Conservation (phyloP, 1,140 invertebrate species). For the Trachelipus rathkii region DNA sequence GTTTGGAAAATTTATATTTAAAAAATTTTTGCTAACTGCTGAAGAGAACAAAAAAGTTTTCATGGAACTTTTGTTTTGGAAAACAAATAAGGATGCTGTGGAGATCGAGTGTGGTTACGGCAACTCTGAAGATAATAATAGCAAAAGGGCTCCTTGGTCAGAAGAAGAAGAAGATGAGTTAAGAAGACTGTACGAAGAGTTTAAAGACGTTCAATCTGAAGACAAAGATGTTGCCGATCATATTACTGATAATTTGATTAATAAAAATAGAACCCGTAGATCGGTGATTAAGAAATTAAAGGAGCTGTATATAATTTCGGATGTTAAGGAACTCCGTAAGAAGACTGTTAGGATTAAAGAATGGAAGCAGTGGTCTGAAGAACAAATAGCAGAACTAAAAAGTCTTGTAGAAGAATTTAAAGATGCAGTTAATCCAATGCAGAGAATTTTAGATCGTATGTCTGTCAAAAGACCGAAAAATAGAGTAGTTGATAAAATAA, state of each 20-base stretch:
- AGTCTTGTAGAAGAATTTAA: constrained; percentile 35
- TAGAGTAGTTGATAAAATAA: constrained; percentile 60
- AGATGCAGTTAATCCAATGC: constrained; percentile 58
- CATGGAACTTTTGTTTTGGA: constrained; percentile 93
- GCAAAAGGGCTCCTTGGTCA: constrained; percentile 59
- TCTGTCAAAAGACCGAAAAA: constrained; percentile 57
- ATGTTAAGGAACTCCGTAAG: constrained; percentile 28
- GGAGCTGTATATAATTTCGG: constrained; percentile 67
- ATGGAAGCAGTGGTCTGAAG: constrained; percentile 66
- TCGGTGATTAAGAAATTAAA: constrained; percentile 78
- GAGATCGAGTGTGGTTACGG: constrained; percentile 86
- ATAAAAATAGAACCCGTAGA: constrained; percentile 64
- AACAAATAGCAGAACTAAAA: constrained; percentile 70
- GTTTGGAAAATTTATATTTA: constrained; percentile 73
- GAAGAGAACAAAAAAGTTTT: constrained; percentile 78
- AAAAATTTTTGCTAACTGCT: constrained; percentile 76
- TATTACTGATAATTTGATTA: constrained; percentile 71
- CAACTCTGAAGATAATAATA: constrained; percentile 48
- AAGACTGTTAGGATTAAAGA: constrained; percentile 46
- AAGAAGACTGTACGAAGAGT: constrained; percentile 53
- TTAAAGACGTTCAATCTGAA: constrained; percentile 46
- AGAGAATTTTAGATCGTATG: constrained; percentile 59
- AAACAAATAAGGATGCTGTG: constrained; percentile 70
- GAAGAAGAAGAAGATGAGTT: constrained; percentile 63
- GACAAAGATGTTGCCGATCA: constrained; percentile 64